Conservation (phyloP, 2,797 vertebrate species). For the Perodicticus potto region DNA sequence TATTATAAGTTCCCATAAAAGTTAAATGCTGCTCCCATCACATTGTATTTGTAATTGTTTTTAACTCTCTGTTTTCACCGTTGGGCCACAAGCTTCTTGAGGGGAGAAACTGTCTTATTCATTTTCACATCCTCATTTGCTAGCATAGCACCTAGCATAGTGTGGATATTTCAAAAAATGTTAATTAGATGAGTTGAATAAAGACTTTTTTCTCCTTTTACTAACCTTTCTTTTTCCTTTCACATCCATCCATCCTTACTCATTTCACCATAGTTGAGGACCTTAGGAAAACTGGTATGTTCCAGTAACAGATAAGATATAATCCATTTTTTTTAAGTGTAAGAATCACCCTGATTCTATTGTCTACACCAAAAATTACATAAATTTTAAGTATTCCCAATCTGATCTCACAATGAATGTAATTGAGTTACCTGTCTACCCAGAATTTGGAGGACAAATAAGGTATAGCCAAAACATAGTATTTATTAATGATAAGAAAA, state of each 20-base stretch:
- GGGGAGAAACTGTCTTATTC: neutral
- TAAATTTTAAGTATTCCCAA: neutral
- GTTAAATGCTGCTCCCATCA: neutral
- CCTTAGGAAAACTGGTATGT: neutral
- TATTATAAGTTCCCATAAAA: neutral
- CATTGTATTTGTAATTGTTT: neutral
- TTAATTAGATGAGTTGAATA: neutral
- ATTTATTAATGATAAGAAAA: neutral
- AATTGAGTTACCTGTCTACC: neutral
- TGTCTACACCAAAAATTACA: slow-evolving; percentile 6
- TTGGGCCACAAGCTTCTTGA: neutral
- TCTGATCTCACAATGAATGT: neutral
- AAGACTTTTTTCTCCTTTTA: neutral
- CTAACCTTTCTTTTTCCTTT: neutral
- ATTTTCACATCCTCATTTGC: neutral
- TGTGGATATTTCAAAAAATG: neutral
- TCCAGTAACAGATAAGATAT: neutral
- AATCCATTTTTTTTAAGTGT: neutral
- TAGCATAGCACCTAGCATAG: neutral
- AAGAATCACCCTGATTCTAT: neutral
- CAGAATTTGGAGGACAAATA: neutral
- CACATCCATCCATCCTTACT: neutral
- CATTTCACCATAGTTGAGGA: neutral
- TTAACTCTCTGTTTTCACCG: neutral
- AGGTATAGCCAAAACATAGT: neutral